These are phyloP conservation scores for Lutraria rhynchaena DNA, from an alignment of 1,140 invertebrate species.

Conservation along the genomic window DNA sequence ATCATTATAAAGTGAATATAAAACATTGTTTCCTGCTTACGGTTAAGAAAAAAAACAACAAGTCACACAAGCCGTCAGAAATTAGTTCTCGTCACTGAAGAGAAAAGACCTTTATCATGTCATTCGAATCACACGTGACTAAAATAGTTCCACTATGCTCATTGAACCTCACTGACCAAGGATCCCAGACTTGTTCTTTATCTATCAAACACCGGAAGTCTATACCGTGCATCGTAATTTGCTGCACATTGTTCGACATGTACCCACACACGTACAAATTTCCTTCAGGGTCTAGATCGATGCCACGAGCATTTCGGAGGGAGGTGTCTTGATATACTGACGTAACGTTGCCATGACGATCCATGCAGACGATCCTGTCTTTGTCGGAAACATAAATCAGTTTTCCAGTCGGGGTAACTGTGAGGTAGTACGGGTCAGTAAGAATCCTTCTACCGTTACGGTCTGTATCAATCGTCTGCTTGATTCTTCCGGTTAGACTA, in stretches of 20 bases:
- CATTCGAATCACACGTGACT: conserved; percentile 51
- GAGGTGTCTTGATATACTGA: conserved; percentile 49
- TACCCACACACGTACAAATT: conserved; percentile 59
- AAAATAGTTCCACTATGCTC: conserved; percentile 49
- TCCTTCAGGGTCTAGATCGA: conserved; percentile 52
- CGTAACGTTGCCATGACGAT: conserved; percentile 56
- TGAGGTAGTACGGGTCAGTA: conserved; percentile 50
- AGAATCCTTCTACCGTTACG: conserved; percentile 41
- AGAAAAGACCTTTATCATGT: conserved; percentile 48
- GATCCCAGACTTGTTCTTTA: conserved; percentile 52
- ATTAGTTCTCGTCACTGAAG: conserved; percentile 9
- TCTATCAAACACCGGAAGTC: conserved; percentile 47
- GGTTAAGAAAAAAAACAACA: no score
- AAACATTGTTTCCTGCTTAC: no score
- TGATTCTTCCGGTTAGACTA: conserved; percentile 50
- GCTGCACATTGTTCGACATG: conserved; percentile 52
- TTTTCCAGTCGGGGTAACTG: conserved; percentile 51
- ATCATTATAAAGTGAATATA: no score
- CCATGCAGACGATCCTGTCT: conserved; percentile 58
- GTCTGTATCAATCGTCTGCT: conserved; percentile 59
- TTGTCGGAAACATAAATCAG: conserved; percentile 54
- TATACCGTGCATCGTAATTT: conserved; percentile 50
- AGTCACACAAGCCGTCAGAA: no score
- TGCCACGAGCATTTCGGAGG: conserved; percentile 40
- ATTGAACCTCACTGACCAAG: conserved; percentile 54